These are phyloP conservation scores for Tromatobia lineatoria DNA, from an alignment of 2,888 invertebrate genomes.

Conservation along the genomic window DNA sequence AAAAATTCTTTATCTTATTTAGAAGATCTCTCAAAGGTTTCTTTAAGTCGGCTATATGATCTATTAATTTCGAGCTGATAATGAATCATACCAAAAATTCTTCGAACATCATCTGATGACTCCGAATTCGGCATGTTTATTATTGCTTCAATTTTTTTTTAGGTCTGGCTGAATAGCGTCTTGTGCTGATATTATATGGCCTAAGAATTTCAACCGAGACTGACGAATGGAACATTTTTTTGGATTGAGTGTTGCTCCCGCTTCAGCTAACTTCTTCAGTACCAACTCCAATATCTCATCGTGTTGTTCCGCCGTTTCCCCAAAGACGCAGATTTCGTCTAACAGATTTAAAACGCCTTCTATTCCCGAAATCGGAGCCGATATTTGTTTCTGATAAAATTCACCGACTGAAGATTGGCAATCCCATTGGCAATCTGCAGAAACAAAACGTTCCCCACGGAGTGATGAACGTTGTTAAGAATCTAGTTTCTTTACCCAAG, in stretches of 20 bases:
- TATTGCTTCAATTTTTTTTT: slow-evolving; percentile 67
- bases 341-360: slow-evolving; percentile 79
- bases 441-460: slow-evolving; percentile 80
- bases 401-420: slow-evolving; percentile 84
- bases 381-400: slow-evolving; percentile 81
- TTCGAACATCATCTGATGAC: slow-evolving; percentile 72
- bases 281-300: slow-evolving; percentile 72
- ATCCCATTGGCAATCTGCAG: slow-evolving; percentile 83
- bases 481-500: slow-evolving; percentile 75
- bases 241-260: slow-evolving; percentile 64
- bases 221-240: slow-evolving; percentile 64
- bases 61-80: slow-evolving; percentile 14
- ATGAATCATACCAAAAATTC: slow-evolving; percentile 74
- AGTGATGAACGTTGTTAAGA: slow-evolving; percentile 82
- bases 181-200: slow-evolving; percentile 68
- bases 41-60: slow-evolving; percentile 6
- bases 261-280: slow-evolving; percentile 30
- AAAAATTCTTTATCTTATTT: slow-evolving; percentile 72
- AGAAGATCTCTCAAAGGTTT: slow-evolving; percentile 23
- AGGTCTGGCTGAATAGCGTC: slow-evolving; percentile 69
- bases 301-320: slow-evolving; percentile 75
- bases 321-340: slow-evolving; percentile 82
- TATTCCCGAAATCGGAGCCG: slow-evolving; percentile 76
- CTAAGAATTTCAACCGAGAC: slow-evolving; percentile 71
- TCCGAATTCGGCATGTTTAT: slow-evolving; percentile 67